Evolutionary conservation across 2,113 vertebrate species (phyloP).

Genomic region (Forbesichthys papilliferus): DNA sequence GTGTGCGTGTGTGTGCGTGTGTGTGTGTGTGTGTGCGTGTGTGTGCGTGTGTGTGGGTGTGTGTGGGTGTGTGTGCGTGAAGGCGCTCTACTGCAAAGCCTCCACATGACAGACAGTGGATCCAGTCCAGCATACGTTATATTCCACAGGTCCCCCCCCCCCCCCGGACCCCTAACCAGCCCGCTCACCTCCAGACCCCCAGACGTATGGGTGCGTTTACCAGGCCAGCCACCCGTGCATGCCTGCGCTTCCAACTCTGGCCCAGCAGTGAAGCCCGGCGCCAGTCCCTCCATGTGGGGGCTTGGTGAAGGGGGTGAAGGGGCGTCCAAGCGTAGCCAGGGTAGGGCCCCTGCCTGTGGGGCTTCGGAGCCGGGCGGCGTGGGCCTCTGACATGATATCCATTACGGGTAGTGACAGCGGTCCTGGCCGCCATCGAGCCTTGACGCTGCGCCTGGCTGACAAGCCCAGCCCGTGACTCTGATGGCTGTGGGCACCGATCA

Average conservation of each 20-base stretch:
- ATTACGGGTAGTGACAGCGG: constrained; percentile 89
- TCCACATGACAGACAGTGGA: constrained; percentile 10
- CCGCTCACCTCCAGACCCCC: constrained; percentile 27
- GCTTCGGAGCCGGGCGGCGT: constrained; percentile 60
- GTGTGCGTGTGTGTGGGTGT: constrained; percentile 11
- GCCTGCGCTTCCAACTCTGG: constrained; percentile 67
- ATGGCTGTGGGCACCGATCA: constrained; percentile 90
- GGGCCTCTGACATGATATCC: constrained; percentile 87
- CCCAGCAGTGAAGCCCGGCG: constrained; percentile 72
- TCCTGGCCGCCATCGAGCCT: constrained; percentile 71
- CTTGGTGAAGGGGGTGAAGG: constrained; percentile 36
- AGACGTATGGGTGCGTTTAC: constrained; percentile 61
- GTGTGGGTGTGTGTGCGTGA: neutral
- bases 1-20: no score
- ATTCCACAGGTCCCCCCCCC: constrained; percentile 5
- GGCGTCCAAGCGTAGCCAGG: constrained; percentile 63
- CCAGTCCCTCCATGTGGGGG: constrained; percentile 20
- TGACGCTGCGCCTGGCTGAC: constrained; percentile 83
- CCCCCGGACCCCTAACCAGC: constrained; percentile 37
- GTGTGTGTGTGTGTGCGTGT: no score
- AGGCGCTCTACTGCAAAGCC: neutral
- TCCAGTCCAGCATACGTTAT: constrained; percentile 28
- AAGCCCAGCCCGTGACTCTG: constrained; percentile 80
- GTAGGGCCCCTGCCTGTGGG: constrained; percentile 60
- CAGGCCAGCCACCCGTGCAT: constrained; percentile 63